These are phyloP conservation scores for Himantopus leucocephalus DNA, from an alignment of 2,113 vertebrate genomes.

Conservation along the genomic window DNA sequence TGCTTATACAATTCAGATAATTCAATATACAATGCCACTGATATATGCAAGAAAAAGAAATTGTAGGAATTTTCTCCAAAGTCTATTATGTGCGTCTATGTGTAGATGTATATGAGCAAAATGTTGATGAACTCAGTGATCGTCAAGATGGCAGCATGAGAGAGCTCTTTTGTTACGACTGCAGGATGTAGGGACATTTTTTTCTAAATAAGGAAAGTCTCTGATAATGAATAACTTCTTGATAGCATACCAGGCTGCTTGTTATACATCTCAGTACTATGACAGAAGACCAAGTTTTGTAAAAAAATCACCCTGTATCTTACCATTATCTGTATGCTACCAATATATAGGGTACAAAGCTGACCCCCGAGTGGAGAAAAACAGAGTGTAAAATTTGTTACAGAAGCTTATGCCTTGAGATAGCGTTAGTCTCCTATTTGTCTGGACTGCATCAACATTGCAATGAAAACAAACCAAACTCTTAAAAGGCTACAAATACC, in stretches of 20 bases:
- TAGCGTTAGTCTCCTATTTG: not conserved
- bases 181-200: not conserved
- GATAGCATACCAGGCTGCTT: not conserved
- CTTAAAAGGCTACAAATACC: not conserved
- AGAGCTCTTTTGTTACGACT: not conserved
- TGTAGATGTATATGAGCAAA: not conserved
- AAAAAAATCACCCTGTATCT: not conserved
- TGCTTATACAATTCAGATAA: not conserved
- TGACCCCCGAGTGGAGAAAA: not conserved
- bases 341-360: not conserved
- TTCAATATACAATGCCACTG: not conserved
- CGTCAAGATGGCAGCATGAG: not conserved
- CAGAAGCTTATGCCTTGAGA: not conserved
- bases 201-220: not conserved
- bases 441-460: not conserved
- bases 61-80: not conserved
- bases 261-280: not conserved
- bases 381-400: not conserved
- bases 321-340: not conserved
- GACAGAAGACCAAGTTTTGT: not conserved
- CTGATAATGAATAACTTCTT: not conserved
- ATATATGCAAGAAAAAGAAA: not conserved
- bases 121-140: not conserved
- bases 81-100: not conserved
- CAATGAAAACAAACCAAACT: not conserved